Evolutionary conservation across 2,113 vertebrate species (phyloP), one percentile per base, ranked within the genome.

Genomic region (Psittacula cyanocephala): DNA sequence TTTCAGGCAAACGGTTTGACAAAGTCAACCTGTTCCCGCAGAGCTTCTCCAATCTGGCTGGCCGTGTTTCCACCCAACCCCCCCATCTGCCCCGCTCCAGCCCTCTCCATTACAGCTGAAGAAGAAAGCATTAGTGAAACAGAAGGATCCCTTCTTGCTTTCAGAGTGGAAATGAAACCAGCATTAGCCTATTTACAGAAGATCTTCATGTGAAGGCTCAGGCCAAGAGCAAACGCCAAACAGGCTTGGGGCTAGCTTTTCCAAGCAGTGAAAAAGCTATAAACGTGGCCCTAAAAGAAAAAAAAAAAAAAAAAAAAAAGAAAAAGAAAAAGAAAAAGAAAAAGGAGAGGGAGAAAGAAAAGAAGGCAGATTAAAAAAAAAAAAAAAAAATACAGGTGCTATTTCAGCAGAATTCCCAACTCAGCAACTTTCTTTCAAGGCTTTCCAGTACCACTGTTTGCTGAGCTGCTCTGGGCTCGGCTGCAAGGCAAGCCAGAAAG

Each of bases 401-500:
- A 69, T 84, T 94, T 95, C 80, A 91, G 72, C 88, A 93, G 86
- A 96, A 60, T 78, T 92, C 29, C 72, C 55, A 12, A 81, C 87
- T 96, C 95, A 96, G 94, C 93, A 95, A 86, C 70, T 96, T 95
- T 79, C 92, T 96, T 95, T 95, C 91, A 95, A 93, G 91, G 62
- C 85, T 96, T 92, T 93, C 86, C 92, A 92, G 60, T 84, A 62
- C 74, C 74, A 65, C 72, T 97, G 86, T 93, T 96, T 95, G 83
- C 86, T 91, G 83, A 77, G 86, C 65, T 87, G 82, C 92, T 89
- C 81, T 13, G 27, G 74, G 88, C 95, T 95, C 5, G 3, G 92
- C 96, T 87, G 95, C 52, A 52, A 86, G 93, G 92, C 88, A 96
- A 88, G 86, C 93, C 92, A 88, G 88, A 95, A 72, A 93, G 88